Evolutionary conservation across 2,888 invertebrate genomes (phyloP).

Genomic region (Stratiomys singularior): DNA sequence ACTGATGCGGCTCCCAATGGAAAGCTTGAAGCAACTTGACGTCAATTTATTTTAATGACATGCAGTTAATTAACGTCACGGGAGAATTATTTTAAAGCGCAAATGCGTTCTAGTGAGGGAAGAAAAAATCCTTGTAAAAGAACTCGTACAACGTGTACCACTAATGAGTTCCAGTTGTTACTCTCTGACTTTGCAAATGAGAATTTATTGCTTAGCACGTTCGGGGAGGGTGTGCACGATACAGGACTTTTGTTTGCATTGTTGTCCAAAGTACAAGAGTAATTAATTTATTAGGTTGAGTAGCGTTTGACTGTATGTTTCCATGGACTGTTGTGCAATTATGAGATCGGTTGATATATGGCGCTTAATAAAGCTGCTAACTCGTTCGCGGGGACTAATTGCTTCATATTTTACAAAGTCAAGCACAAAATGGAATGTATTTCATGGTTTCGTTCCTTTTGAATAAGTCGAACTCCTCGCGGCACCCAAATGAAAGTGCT

Average conservation of each 20-base stretch:
- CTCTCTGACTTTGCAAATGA: conserved; percentile 24
- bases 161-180: conserved; percentile 26
- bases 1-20: background rate
- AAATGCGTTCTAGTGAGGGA: conserved; percentile 29
- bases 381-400: no score
- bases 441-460: no score
- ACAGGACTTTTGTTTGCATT: background rate
- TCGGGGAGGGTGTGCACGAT: background rate
- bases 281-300: conserved; percentile 4
- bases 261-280: background rate
- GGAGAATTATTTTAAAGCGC: conserved; percentile 13
- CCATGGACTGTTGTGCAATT: background rate
- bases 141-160: conserved; percentile 12
- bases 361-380: no score
- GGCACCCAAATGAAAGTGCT: background rate
- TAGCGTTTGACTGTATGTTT: background rate
- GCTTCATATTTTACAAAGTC: no score
- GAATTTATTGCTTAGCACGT: background rate
- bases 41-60: conserved; percentile 46
- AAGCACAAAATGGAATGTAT: no score
- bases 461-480: no score
- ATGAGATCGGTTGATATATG: background rate
- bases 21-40: conserved; percentile 30
- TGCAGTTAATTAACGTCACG: conserved; percentile 43
- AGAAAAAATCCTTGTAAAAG: conserved; percentile 14